Base-by-base conservation (phyloP, 2,797 vertebrate species). In the Toxotes lorentzi region DNA sequence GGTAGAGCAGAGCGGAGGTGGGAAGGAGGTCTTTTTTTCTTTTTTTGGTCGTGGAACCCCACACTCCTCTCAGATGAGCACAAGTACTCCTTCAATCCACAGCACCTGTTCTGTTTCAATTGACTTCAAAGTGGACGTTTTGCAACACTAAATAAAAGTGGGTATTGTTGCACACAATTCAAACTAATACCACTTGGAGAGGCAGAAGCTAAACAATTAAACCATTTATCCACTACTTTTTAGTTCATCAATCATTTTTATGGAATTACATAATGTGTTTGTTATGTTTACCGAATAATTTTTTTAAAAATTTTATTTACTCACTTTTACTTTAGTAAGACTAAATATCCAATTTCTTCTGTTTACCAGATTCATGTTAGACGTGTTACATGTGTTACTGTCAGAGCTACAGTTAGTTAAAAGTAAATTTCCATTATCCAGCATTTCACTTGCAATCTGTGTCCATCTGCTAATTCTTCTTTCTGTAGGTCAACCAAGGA, bases 401-500 rank as follows among this genome's bases (percentile, higher is more conserved):
- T 16, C 51, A 40, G 41, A 38, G 35, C 40, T 40, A 50, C 58
- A 13, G 30, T 50, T 30, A 30, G 27, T 30, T 30, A 30, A 30
- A 16, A 4, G 48, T 50, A 30, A 24, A 24, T 65, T 62, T 54
- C 24, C 45, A 34, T 21, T 56, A 43, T 48, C 12, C 3, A 14
- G 24, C 7, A 23, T 66, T 64, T n/a, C 19, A 40, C n/a, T 38
- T 32, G 16, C 16, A 58, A 23, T 43, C 64, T 0, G 4, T 40
- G 30, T 45, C 35, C 30, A 54, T 40, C 66, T 61, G 53, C 45
- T 73, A 19, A 59, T 58, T 53, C 51, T 58, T 51, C 10, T 62
- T 11, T 47, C 41, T 63, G 17, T 45, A 74, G 50, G 73, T 78
- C 30, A 12, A 38, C n/a, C 54, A 51, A 82, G 67, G 70, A 79